Evolutionary conservation across 2,888 invertebrate species (phyloP).

Genomic region (Chloromyia formosa): DNA sequence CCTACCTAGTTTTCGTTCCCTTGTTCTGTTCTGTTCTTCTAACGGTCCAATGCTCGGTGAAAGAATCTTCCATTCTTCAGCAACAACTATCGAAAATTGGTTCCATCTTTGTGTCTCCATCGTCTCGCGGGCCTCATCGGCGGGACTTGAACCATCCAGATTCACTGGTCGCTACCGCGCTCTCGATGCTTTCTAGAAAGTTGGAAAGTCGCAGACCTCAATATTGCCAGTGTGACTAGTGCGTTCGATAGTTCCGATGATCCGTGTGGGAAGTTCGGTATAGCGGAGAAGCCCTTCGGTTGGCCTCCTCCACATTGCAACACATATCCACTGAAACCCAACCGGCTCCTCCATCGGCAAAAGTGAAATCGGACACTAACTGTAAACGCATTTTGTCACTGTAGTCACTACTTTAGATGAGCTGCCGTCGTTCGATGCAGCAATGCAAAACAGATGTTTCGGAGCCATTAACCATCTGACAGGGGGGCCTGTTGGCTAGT

Average conservation of each 20-base stretch:
- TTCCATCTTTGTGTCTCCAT: neutral
- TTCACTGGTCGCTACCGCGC: neutral
- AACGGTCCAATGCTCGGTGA: conserved; percentile 19
- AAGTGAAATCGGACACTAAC: conserved; percentile 41
- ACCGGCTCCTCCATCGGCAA: conserved; percentile 16
- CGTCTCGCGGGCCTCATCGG: neutral
- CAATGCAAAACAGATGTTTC: conserved; percentile 32
- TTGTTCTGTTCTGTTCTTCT: conserved; percentile 20
- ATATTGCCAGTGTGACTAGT: neutral
- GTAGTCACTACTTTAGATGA: neutral
- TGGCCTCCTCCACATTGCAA: conserved; percentile 5
- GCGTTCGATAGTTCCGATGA: neutral
- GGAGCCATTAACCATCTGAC: conserved; percentile 17
- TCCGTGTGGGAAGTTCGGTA: conserved; percentile 20
- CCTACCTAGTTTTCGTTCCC: neutral
- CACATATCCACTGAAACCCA: conserved; percentile 8
- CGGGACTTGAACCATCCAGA: neutral
- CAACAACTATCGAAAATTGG: neutral
- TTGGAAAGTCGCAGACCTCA: conserved; percentile 34
- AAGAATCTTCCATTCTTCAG: conserved; percentile 22
- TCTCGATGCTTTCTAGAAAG: conserved; percentile 13
- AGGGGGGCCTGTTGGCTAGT: conserved; percentile 20
- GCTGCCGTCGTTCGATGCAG: neutral
- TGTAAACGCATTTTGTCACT: conserved; percentile 14
- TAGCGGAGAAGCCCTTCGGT: conserved; percentile 23